Percentiles rank a stretch among this genome's conserved stretches.
Conservation (phyloP, 1,140 invertebrate genomes). For the Drosophila aff. region DNA sequence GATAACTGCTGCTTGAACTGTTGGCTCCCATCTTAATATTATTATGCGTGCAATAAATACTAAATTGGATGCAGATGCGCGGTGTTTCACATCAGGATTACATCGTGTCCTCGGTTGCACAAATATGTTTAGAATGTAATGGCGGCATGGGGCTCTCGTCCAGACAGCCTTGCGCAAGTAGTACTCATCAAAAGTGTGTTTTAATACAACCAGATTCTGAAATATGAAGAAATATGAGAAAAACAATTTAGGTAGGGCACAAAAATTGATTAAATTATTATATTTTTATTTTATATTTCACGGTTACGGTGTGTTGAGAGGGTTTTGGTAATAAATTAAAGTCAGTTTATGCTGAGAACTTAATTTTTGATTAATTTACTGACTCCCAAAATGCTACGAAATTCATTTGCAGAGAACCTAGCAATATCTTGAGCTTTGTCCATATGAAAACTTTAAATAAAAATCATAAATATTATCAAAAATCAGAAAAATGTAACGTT, state of each 20-base stretch:
- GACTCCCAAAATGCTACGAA: too few relatives aligned
- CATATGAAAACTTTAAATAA: too few relatives aligned
- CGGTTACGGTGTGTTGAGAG: neutral
- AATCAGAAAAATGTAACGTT: too few relatives aligned
- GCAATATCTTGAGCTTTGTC: too few relatives aligned
- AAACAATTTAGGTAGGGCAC: neutral
- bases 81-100: conserved; percentile 11
- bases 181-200: neutral
- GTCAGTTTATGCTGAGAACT: neutral
- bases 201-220: conserved; percentile 18
- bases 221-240: neutral
- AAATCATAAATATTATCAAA: too few relatives aligned
- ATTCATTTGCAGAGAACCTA: too few relatives aligned
- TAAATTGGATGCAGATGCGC: conserved; percentile 12
- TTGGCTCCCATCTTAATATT: conserved; percentile 72
- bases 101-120: conserved; percentile 12
- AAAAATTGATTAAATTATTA: neutral
- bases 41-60: conserved; percentile 21
- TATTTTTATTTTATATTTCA: neutral
- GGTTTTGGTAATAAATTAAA: neutral
- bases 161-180: neutral
- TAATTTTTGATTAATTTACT: too few relatives aligned
- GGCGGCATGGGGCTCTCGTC: neutral
- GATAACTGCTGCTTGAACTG: conserved; percentile 70
- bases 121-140: neutral